Evolutionary conservation across 2,113 vertebrate species (phyloP).

Genomic region (Cynocephalus volans): DNA sequence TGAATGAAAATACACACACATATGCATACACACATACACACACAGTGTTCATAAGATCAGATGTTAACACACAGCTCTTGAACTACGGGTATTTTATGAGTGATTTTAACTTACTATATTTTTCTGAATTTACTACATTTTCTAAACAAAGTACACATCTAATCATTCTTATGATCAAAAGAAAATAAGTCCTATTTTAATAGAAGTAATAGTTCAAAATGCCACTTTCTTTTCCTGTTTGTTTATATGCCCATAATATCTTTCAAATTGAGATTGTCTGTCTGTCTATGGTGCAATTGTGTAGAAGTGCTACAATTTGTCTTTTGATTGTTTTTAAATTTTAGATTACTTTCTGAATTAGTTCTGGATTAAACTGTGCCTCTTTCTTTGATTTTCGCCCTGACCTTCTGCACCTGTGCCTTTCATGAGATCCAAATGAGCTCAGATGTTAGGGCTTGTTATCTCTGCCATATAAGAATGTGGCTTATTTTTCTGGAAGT

Average conservation of each 20-base stretch:
- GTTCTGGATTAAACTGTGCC: neutral
- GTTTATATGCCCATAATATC: neutral
- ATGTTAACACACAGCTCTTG: neutral
- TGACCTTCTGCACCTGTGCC: neutral
- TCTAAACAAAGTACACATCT: neutral
- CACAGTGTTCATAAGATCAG: neutral
- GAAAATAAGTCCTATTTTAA: neutral
- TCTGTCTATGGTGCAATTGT: neutral
- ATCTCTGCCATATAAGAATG: neutral
- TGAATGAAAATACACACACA: neutral
- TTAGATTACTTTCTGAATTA: neutral
- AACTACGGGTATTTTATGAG: neutral
- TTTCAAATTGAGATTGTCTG: neutral
- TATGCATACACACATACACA: neutral
- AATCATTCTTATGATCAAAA: neutral
- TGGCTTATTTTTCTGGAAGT: neutral
- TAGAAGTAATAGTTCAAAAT: neutral
- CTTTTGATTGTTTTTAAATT: neutral
- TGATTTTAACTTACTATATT: neutral
- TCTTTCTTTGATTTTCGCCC: neutral
- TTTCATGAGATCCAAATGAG: slow-evolving; percentile 45
- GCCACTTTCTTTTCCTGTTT: neutral
- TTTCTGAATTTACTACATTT: neutral
- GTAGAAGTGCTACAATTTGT: neutral
- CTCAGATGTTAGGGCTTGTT: neutral